Percentiles rank a stretch among this genome's conserved stretches.
Conservation (phyloP, 2,113 vertebrate species). For the Castor canadensis region DNA sequence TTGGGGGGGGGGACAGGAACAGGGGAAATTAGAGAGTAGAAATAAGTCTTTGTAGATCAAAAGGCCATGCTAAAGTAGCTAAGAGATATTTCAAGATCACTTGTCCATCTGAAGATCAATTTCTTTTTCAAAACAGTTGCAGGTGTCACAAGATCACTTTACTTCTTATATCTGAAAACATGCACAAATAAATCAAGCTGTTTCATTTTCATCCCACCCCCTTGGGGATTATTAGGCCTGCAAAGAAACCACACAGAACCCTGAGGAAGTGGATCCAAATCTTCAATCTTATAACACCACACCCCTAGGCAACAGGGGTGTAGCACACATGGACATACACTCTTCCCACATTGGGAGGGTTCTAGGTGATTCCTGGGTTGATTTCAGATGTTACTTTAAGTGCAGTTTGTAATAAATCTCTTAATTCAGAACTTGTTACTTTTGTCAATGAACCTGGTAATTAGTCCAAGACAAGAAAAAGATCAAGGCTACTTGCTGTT, state of each 20-base stretch:
- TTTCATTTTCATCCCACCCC: neutral
- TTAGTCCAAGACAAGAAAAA: constrained; percentile 8
- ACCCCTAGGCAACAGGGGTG: too few relatives aligned
- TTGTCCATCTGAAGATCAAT: neutral
- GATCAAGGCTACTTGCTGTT: neutral
- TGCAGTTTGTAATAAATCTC: neutral
- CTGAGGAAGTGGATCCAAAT: neutral
- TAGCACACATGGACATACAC: neutral
- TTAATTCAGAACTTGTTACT: constrained; percentile 42
- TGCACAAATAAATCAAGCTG: neutral
- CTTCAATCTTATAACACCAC: neutral
- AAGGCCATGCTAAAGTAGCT: neutral
- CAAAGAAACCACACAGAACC: neutral
- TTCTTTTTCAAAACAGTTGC: constrained; percentile 41
- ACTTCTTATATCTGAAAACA: neutral
- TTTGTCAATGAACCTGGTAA: constrained; percentile 8
- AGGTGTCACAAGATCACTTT: neutral
- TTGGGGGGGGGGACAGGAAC: neutral
- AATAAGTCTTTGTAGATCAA: neutral
- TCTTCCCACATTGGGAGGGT: too few relatives aligned
- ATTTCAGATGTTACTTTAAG: neutral
- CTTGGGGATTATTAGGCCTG: neutral
- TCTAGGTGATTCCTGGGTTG: neutral
- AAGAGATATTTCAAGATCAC: constrained; percentile 22
- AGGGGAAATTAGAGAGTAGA: neutral